Conservation (phyloP, 2,113 vertebrate species). For the Sebastes fasciatus region DNA sequence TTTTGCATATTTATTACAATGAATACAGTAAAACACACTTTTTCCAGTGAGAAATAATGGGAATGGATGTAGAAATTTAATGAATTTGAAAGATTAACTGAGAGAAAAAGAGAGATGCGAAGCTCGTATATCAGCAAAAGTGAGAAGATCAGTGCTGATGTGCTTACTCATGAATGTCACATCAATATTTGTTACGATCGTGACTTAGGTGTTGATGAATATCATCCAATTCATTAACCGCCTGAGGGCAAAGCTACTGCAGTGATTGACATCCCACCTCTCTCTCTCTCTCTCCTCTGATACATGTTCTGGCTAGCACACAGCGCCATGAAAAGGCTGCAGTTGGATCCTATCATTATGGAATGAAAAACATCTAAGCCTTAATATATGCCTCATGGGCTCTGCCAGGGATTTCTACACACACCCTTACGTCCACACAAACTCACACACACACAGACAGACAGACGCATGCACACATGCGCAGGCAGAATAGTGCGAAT, state of each 20-base stretch:
- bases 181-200: slow-evolving; percentile 25
- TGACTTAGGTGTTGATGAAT: slow-evolving; percentile 23
- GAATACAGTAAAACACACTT: not conserved
- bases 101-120: not conserved
- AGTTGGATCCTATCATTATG: slow-evolving; percentile 79
- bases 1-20: not conserved
- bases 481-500: slow-evolving; percentile 47
- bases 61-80: not conserved
- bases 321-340: slow-evolving; percentile 38
- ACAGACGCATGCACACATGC: slow-evolving; percentile 18
- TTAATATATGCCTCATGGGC: slow-evolving; percentile 75
- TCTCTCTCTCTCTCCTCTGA: slow-evolving; percentile 2
- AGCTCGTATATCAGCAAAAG: slow-evolving; percentile 2
- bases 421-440: slow-evolving; percentile 46
- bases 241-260: slow-evolving; percentile 35
- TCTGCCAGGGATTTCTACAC: slow-evolving; percentile 55
- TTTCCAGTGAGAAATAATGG: not conserved
- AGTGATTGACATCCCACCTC: slow-evolving; percentile 58
- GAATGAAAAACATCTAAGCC: slow-evolving; percentile 79
- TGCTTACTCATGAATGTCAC: slow-evolving; percentile 42
- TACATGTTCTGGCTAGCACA: slow-evolving; percentile 76
- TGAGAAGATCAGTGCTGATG: slow-evolving; percentile 12
- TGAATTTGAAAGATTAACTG: not conserved
- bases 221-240: slow-evolving; percentile 38
- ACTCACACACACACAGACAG: not conserved